A percentile compares a stretch with the other conserved stretches of the same genome.
Conservation (phyloP, 2,797 vertebrate genomes). For the Ctenopoma multispine region DNA sequence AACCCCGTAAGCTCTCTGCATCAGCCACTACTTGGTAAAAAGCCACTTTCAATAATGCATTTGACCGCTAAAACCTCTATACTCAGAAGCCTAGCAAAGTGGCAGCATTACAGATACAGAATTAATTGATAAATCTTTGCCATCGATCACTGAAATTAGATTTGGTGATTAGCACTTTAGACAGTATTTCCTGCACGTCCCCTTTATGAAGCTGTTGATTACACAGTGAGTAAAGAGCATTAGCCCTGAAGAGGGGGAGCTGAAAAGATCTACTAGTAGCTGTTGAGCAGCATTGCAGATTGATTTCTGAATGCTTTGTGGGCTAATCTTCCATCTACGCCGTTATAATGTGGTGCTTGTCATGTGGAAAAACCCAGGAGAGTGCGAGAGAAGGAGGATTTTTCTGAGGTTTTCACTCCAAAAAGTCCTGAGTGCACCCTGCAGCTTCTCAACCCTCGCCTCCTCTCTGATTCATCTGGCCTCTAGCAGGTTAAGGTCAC, state of each 20-base stretch:
- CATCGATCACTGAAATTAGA: slow-evolving; percentile 71
- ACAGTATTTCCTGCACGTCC: slow-evolving; percentile 60
- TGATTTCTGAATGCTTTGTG: slow-evolving; percentile 75
- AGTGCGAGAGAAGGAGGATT: slow-evolving; percentile 14
- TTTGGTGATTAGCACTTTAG: slow-evolving; percentile 65
- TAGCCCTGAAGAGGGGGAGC: slow-evolving; percentile 59
- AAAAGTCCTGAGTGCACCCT: slow-evolving; percentile 25
- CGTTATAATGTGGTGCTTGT: slow-evolving; percentile 40
- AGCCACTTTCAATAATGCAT: slow-evolving; percentile 79
- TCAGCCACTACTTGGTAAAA: slow-evolving; percentile 76
- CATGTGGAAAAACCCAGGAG: slow-evolving; percentile 37
- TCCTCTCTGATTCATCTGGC: slow-evolving; percentile 40
- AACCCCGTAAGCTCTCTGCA: slow-evolving; percentile 77
- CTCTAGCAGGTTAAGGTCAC: slow-evolving; percentile 39
- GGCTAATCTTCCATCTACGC: slow-evolving; percentile 72
- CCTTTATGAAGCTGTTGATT: slow-evolving; percentile 75
- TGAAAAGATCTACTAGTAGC: slow-evolving; percentile 59
- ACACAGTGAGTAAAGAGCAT: slow-evolving; percentile 61
- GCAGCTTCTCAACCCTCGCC: slow-evolving; percentile 38
- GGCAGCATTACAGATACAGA: slow-evolving; percentile 59
- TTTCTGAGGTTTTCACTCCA: slow-evolving; percentile 11
- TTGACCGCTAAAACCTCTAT: slow-evolving; percentile 75
- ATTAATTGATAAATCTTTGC: slow-evolving; percentile 79
- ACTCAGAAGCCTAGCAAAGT: slow-evolving; percentile 63
- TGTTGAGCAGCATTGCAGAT: slow-evolving; percentile 66